Percentiles rank a stretch among this genome's conserved stretches.
These are phyloP conservation scores for Agapostemon virescens DNA, from an alignment of 2,888 invertebrate genomes.

Conservation along the genomic window DNA sequence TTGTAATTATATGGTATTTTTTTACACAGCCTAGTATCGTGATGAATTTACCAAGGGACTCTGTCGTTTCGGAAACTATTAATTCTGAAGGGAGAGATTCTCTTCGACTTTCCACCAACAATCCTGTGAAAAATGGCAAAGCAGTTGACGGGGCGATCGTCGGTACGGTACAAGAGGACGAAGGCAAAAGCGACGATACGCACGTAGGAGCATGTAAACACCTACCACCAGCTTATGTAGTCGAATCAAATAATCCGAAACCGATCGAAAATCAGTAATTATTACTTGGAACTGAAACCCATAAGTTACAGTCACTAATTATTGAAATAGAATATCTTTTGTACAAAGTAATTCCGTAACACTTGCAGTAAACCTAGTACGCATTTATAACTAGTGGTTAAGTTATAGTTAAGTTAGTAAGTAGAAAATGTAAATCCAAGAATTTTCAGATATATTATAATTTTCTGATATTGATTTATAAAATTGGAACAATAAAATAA, in stretches of 20 bases:
- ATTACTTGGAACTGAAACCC: neutral
- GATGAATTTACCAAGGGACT: conserved; percentile 40
- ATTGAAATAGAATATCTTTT: neutral
- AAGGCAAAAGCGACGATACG: conserved; percentile 1
- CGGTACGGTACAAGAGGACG: conserved; percentile 6
- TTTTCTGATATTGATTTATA: neutral
- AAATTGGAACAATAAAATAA: neutral
- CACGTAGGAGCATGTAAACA: neutral
- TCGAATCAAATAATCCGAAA: conserved; percentile 2
- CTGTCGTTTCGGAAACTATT: conserved; percentile 19
- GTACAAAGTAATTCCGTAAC: neutral
- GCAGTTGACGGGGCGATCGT: conserved; percentile 22
- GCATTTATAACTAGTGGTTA: neutral
- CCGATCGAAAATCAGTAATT: conserved; percentile 4
- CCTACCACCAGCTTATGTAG: conserved; percentile 13
- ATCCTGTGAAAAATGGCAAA: conserved; percentile 45
- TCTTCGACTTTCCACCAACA: conserved; percentile 3
- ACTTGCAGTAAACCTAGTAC: neutral
- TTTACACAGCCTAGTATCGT: conserved; percentile 34
- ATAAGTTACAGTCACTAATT: neutral
- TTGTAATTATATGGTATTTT: neutral
- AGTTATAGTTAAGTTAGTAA: neutral
- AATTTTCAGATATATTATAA: neutral
- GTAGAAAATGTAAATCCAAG: neutral
- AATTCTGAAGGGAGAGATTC: conserved; percentile 29